phyloP scores from a whole-genome alignment of 2,888 invertebrate genomes.

The Tetragonisca angustula region DNA sequence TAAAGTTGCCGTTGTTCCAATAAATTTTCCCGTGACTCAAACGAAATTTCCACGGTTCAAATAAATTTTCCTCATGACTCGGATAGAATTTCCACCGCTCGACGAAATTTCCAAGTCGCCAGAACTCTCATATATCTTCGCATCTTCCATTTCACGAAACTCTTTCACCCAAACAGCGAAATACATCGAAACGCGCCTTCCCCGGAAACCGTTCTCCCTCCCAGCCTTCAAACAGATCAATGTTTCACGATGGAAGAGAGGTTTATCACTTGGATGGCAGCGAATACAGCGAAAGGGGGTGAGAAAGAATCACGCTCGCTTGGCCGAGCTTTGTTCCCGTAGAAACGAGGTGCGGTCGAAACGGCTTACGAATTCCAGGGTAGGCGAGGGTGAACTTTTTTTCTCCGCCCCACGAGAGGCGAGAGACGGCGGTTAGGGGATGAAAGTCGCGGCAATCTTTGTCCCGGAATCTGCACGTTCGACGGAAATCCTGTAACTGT shows the following conservation, averaged over 20 bases:
- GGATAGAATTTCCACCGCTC: background rate
- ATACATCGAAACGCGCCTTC: background rate
- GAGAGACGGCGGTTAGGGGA: background rate
- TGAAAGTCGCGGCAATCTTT: slow-evolving; percentile 32
- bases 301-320: background rate
- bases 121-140: background rate
- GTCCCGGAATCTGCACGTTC: slow-evolving; percentile 36
- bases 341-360: slow-evolving; percentile 1
- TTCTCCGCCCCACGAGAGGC: background rate
- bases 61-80: background rate
- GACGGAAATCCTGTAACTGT: slow-evolving; percentile 53
- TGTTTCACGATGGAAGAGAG: background rate
- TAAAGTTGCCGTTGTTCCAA: no score
- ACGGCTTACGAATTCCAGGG: slow-evolving; percentile 27
- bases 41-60: background rate
- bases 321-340: slow-evolving; percentile 5
- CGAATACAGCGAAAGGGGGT: background rate
- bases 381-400: slow-evolving; percentile 3
- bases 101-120: background rate
- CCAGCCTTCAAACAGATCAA: background rate
- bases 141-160: background rate
- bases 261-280: slow-evolving; percentile 3
- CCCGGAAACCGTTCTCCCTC: background rate
- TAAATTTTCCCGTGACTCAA: background rate
- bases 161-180: background rate